phyloP scores from a whole-genome alignment of 2,888 invertebrate genomes.

The Eledone cirrhosa region DNA sequence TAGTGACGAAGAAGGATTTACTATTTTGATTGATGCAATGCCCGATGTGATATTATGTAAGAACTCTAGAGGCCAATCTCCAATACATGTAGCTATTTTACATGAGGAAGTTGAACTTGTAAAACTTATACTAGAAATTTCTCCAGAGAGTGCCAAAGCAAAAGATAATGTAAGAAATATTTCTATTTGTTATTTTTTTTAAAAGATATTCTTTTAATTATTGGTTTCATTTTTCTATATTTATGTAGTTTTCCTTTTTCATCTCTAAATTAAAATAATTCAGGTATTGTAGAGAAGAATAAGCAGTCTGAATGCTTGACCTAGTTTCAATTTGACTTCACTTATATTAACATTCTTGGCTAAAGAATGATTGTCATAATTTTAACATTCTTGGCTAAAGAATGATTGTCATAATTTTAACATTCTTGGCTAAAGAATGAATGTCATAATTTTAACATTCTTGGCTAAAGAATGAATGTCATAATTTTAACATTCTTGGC shows the following conservation, averaged over 20 bases:
- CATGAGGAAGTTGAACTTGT: constrained; percentile 43
- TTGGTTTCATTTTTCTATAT: too few species aligned
- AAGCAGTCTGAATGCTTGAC: not conserved
- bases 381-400: too few species aligned
- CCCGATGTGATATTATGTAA: constrained; percentile 41
- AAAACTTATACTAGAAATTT: constrained; percentile 43
- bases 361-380: too few species aligned
- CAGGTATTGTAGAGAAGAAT: not conserved
- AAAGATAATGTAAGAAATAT: constrained; percentile 53
- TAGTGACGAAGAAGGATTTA: constrained; percentile 41
- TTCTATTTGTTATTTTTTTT: not conserved
- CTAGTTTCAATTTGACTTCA: not conserved
- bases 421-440: too few species aligned
- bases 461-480: too few species aligned
- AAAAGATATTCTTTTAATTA: not conserved
- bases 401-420: too few species aligned
- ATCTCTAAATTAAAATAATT: not conserved
- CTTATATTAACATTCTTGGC: too few species aligned
- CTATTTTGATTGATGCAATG: constrained; percentile 42
- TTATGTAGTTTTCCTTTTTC: too few species aligned
- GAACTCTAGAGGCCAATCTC: constrained; percentile 47
- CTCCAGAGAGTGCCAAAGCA: constrained; percentile 44
- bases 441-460: too few species aligned
- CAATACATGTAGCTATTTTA: constrained; percentile 53
- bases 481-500: too few species aligned